phyloP scores from a whole-genome alignment of 2,888 invertebrate genomes.

The Aphidoletes aphidimyza region DNA sequence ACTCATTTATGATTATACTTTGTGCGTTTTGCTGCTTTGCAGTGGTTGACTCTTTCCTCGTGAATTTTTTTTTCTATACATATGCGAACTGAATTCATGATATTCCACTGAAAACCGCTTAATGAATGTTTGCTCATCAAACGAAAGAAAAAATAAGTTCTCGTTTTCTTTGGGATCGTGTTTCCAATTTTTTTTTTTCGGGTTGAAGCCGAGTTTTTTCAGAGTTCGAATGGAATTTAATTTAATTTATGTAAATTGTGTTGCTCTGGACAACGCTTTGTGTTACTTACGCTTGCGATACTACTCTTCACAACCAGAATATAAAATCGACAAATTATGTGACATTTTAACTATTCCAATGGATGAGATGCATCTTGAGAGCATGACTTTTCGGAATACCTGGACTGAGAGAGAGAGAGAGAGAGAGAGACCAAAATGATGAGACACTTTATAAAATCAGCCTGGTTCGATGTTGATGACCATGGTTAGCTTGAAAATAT shows the following conservation, averaged over 20 bases:
- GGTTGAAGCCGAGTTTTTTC: no score
- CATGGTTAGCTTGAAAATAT: conserved; percentile 25
- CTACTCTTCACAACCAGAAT: conserved; percentile 24
- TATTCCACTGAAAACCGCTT: neutral
- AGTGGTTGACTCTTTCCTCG: neutral
- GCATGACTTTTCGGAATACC: neutral
- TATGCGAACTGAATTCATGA: neutral
- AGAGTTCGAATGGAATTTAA: neutral
- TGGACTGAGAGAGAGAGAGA: no score
- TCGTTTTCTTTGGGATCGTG: neutral
- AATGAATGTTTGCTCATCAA: neutral
- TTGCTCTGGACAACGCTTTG: neutral
- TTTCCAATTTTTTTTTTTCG: no score
- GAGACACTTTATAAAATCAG: conserved; percentile 41
- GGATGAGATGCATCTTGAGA: neutral
- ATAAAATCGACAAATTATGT: conserved; percentile 40
- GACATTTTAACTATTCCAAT: conserved; percentile 46
- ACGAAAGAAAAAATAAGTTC: neutral
- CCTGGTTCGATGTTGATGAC: conserved; percentile 13
- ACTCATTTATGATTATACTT: conserved; percentile 39
- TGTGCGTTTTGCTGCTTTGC: neutral
- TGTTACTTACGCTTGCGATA: no score
- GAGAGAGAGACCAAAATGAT: neutral
- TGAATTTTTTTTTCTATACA: neutral
- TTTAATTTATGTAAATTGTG: conserved; percentile 51